Conservation (phyloP, 2,113 vertebrate species). For the Pardalotus punctatus region DNA sequence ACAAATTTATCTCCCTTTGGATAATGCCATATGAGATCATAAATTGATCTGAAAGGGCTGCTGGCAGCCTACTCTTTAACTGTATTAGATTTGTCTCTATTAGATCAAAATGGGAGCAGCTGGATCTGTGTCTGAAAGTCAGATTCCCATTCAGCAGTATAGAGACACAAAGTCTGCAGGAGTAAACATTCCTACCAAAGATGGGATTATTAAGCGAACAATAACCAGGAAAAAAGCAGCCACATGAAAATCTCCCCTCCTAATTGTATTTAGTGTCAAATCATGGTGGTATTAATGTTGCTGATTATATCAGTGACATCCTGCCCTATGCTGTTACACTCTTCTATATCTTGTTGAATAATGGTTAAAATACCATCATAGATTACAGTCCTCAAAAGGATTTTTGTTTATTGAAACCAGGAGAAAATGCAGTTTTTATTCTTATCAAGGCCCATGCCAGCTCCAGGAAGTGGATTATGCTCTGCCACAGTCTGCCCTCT, state of each 20-base stretch:
- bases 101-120: not conserved
- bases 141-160: not conserved
- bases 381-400: not conserved
- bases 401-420: not conserved
- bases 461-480: not conserved
- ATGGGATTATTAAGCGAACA: not conserved
- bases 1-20: not conserved
- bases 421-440: not conserved
- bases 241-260: not conserved
- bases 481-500: not conserved
- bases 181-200: not conserved
- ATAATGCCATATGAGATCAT: not conserved
- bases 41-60: not conserved
- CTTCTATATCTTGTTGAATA: not conserved
- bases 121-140: not conserved
- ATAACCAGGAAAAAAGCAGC: not conserved
- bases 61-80: not conserved
- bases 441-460: not conserved
- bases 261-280: conserved; percentile 6
- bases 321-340: not conserved
- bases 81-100: conserved; percentile 10
- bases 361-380: not conserved
- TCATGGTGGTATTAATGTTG: not conserved
- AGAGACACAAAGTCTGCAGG: conserved; percentile 14
- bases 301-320: not conserved